A percentile compares a stretch with the other conserved stretches of the same genome.
Evolutionary conservation across 2,888 invertebrate genomes (phyloP).

Genomic region (Dromius quadrimaculatus): DNA sequence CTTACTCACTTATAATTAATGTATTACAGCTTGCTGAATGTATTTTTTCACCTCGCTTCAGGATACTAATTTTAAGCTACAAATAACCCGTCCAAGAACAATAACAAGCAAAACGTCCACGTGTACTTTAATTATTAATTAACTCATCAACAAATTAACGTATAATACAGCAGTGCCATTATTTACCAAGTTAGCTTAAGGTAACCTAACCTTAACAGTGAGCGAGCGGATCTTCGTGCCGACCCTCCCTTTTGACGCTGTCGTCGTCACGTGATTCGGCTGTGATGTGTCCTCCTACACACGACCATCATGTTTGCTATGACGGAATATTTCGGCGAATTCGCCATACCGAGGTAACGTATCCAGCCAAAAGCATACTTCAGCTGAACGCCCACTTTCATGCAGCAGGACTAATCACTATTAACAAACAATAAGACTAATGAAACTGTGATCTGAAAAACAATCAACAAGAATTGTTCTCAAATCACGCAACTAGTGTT

Average conservation of each 20-base stretch:
- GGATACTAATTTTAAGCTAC: conserved; percentile 19
- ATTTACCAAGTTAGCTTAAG: conserved; percentile 40
- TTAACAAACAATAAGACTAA: too few relatives aligned
- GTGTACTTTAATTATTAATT: conserved; percentile 38
- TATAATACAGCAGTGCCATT: conserved; percentile 43
- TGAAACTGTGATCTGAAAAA: too few relatives aligned
- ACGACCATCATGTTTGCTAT: conserved; percentile 67
- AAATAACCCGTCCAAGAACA: conserved; percentile 47
- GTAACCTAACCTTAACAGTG: conserved; percentile 53
- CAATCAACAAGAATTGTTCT: too few relatives aligned
- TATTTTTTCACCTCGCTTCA: conserved; percentile 46
- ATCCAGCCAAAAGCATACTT: background rate
- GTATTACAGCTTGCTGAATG: conserved; percentile 33
- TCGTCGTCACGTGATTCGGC: conserved; percentile 22
- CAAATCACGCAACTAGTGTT: too few relatives aligned
- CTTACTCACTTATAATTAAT: conserved; percentile 24
- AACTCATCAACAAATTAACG: conserved; percentile 36
- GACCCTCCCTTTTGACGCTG: background rate
- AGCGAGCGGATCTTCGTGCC: conserved; percentile 1
- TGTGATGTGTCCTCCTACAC: conserved; percentile 55
- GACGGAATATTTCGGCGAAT: conserved; percentile 70
- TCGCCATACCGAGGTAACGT: conserved; percentile 67
- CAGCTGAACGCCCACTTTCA: too few relatives aligned
- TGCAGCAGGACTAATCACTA: too few relatives aligned
- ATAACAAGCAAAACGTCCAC: conserved; percentile 44